A percentile compares a stretch with the other conserved stretches of the same genome.
Evolutionary conservation across 1,140 invertebrate species (phyloP).

Genomic region (Agraylea sexmaculata): DNA sequence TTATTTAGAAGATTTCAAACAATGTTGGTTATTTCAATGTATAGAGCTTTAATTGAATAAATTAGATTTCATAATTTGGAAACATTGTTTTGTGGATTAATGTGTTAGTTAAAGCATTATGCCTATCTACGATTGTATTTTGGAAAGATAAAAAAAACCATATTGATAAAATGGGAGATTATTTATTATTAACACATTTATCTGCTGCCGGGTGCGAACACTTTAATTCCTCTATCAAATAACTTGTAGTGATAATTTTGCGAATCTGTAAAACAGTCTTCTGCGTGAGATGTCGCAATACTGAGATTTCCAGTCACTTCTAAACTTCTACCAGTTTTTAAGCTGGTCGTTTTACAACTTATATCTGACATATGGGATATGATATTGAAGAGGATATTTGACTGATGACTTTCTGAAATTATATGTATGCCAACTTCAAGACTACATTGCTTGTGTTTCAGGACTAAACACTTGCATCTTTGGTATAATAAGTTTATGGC

Average conservation of each 20-base stretch:
- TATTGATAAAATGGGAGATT: no score
- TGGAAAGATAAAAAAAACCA: no score
- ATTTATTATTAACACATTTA: no score
- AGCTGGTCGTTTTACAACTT: constrained; percentile 46
- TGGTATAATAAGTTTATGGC: constrained; percentile 43
- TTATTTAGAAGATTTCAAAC: no score
- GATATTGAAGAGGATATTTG: constrained; percentile 41
- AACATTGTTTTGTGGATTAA: no score
- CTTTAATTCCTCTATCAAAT: constrained; percentile 56
- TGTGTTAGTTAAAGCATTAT: no score
- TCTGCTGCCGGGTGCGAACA: constrained; percentile 48
- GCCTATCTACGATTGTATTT: no score
- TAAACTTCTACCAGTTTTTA: constrained; percentile 52
- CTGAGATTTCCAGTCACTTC: constrained; percentile 55
- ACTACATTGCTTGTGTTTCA: constrained; percentile 25
- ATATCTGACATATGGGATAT: constrained; percentile 50
- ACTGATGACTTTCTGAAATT: constrained; percentile 43
- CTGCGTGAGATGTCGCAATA: constrained; percentile 36
- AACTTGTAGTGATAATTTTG: constrained; percentile 53
- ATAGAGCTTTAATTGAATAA: no score
- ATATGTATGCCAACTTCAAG: constrained; percentile 31
- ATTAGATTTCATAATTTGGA: no score
- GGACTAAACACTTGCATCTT: constrained; percentile 31
- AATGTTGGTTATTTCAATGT: no score
- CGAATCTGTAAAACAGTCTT: constrained; percentile 28